phyloP scores from a whole-genome alignment of 35 echinoderm and acorn worm genomes.

The Diadema setosum region DNA sequence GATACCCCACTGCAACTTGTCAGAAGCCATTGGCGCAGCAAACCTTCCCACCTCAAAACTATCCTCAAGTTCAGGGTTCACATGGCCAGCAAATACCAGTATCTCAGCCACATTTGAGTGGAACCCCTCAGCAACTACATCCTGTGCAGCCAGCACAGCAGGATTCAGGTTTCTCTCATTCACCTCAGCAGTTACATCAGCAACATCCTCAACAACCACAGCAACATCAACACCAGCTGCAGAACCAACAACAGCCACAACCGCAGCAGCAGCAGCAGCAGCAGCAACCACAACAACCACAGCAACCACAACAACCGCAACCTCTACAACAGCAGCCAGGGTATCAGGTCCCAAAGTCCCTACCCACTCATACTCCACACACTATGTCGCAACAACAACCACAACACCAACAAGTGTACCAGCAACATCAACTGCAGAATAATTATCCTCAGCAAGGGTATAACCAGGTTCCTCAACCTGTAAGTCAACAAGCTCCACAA shows the following conservation, averaged over 20 bases:
- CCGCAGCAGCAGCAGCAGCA: not conserved
- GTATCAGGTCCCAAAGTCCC: not conserved
- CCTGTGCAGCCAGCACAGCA: not conserved
- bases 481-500: not conserved
- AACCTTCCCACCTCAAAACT: not conserved
- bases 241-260: not conserved
- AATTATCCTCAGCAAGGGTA: not conserved
- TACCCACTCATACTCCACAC: not conserved
- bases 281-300: not conserved
- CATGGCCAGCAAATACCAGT: not conserved
- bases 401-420: not conserved
- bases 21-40: not conserved
- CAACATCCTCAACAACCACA: constrained; percentile 11
- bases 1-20: no score
- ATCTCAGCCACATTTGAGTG: not conserved
- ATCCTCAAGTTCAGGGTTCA: not conserved
- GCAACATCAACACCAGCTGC: not conserved
- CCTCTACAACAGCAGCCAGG: not conserved
- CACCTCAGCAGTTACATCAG: not conserved
- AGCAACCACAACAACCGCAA: not conserved
- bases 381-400: no score
- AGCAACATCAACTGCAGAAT: not conserved
- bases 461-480: not conserved
- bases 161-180: not conserved
- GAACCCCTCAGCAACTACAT: not conserved